phyloP scores from a whole-genome alignment of 30 jellyfish, hydroid and myxozoan genomes.

The Aurelia aurita region DNA sequence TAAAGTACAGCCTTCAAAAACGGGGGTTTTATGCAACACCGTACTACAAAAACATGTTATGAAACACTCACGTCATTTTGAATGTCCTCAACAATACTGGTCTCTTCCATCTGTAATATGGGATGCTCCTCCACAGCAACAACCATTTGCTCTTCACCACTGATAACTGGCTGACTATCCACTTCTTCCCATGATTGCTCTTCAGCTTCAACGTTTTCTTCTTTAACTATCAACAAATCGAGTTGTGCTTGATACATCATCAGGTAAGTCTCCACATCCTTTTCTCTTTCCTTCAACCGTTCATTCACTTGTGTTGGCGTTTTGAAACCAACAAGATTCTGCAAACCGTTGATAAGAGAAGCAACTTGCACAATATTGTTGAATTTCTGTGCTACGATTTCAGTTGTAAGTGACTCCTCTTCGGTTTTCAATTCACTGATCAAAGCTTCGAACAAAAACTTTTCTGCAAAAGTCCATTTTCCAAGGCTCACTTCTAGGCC shows the following conservation, averaged over 20 bases:
- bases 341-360: slow-evolving; percentile 56
- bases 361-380: slow-evolving; percentile 86
- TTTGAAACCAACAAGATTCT: slow-evolving; percentile 63
- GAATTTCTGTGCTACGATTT: slow-evolving; percentile 79
- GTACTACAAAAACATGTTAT: background rate
- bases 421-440: slow-evolving; percentile 91
- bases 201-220: background rate
- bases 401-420: slow-evolving; percentile 88
- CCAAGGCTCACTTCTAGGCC: slow-evolving; percentile 84
- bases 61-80: background rate
- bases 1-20: too few species aligned
- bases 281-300: slow-evolving; percentile 89
- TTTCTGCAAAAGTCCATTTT: slow-evolving; percentile 88
- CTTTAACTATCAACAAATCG: slow-evolving; percentile 53
- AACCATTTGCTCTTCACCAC: background rate
- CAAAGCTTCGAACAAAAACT: slow-evolving; percentile 87
- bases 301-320: slow-evolving; percentile 81
- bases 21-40: background rate
- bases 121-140: background rate
- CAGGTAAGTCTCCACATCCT: slow-evolving; percentile 85
- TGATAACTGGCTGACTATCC: background rate
- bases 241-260: slow-evolving; percentile 88
- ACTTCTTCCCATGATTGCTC: slow-evolving; percentile 5
- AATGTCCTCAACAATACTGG: background rate
- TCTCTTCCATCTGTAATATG: background rate